A percentile compares a stretch with the other conserved stretches of the same genome.
Evolutionary conservation across 2,888 invertebrate genomes (phyloP).

Genomic region (Rhodophaea formosa): DNA sequence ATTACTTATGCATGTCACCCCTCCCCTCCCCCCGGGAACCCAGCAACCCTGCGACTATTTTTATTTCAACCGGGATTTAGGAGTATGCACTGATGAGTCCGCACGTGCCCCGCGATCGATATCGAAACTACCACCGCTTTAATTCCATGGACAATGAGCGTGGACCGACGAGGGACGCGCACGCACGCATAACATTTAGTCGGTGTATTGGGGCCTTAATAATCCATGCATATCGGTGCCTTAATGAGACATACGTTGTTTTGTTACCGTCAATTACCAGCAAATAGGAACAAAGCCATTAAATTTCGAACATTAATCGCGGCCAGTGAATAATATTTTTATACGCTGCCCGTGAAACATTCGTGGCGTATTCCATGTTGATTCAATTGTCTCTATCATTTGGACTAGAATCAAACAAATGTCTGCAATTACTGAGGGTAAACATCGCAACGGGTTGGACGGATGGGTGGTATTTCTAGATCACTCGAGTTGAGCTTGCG

Average conservation of each 20-base stretch:
- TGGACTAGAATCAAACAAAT: conserved; percentile 7
- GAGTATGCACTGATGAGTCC: conserved; percentile 58
- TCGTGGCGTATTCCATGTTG: background rate
- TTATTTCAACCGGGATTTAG: conserved; percentile 69
- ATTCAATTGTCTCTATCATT: conserved; percentile 7
- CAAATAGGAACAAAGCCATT: background rate
- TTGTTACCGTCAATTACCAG: background rate
- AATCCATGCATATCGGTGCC: conserved; percentile 11
- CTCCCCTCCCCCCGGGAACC: conserved; percentile 34
- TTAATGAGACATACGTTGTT: conserved; percentile 14
- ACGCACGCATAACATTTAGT: conserved; percentile 13
- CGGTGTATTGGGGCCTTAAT: conserved; percentile 13
- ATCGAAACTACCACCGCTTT: conserved; percentile 44
- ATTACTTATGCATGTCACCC: conserved; percentile 76
- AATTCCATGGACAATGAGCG: conserved; percentile 21
- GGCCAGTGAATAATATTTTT: background rate
- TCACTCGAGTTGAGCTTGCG: conserved; percentile 18
- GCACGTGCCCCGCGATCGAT: conserved; percentile 51
- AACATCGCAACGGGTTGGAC: background rate
- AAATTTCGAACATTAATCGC: conserved; percentile 2
- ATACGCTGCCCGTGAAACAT: background rate
- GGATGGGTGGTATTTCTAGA: conserved; percentile 10
- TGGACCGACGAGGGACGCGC: conserved; percentile 13
- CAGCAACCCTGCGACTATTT: conserved; percentile 52
- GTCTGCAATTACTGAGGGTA: conserved; percentile 5